A percentile compares a stretch with the other conserved stretches of the same genome.
Conservation (phyloP, 2,113 vertebrate species). For the Lepidothrix coronata region DNA sequence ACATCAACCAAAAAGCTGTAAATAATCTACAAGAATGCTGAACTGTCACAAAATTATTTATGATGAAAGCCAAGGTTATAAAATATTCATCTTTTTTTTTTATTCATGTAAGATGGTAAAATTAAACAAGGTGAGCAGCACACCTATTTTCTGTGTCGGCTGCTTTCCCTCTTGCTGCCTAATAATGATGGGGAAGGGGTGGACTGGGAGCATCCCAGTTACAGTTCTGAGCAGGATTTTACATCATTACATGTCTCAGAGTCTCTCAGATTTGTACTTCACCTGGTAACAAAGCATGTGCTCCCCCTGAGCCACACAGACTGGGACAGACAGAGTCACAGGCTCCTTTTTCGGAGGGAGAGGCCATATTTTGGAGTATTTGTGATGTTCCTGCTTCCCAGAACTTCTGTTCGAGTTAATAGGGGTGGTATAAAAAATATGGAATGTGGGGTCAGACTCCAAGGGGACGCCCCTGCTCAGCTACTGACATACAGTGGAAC, state of each 20-base stretch:
- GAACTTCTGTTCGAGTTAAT: accelerated
- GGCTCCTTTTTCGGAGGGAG: neutral
- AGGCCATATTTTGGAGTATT: neutral
- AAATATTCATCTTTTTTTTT: slow-evolving; percentile 75
- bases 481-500: neutral
- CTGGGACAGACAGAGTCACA: neutral
- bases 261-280: neutral
- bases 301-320: neutral
- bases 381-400: neutral
- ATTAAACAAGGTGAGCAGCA: slow-evolving; percentile 64
- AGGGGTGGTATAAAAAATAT: accelerated
- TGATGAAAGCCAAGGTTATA: slow-evolving; percentile 71
- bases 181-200: neutral
- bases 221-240: neutral
- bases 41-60: slow-evolving; percentile 74
- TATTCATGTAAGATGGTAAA: slow-evolving; percentile 47
- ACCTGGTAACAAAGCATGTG: neutral
- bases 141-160: slow-evolving; percentile 39
- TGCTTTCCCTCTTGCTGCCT: neutral
- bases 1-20: slow-evolving; percentile 64
- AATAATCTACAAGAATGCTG: slow-evolving; percentile 72
- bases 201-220: neutral
- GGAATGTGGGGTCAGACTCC: neutral
- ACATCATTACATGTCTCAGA: neutral
- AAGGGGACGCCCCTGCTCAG: neutral